phyloP scores from a whole-genome alignment of 1,140 invertebrate genomes.

The Lethocerus indicus region DNA sequence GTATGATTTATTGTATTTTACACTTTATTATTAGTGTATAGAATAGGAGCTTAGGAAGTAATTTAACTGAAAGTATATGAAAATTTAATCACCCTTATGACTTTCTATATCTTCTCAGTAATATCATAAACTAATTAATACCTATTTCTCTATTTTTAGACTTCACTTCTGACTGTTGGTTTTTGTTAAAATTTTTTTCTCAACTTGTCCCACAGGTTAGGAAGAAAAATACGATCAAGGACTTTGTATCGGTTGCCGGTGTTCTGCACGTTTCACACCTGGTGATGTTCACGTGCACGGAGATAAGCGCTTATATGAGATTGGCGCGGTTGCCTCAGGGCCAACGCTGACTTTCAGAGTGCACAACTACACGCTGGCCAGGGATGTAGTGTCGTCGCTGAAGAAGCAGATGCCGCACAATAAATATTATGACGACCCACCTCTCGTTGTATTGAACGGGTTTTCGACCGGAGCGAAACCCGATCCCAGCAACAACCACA shows the following conservation, averaged over 20 bases:
- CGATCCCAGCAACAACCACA: too few species aligned
- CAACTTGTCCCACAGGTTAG: conserved; percentile 40
- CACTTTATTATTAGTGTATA: not conserved
- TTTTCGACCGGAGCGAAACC: conserved; percentile 65
- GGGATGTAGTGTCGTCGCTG: conserved; percentile 70
- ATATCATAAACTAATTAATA: not conserved
- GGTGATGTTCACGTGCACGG: conserved; percentile 69
- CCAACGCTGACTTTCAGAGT: conserved; percentile 78
- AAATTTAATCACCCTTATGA: not conserved
- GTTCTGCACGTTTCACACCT: conserved; percentile 81
- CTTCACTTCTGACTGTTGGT: not conserved
- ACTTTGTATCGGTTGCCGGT: conserved; percentile 79
- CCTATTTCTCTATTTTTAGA: not conserved
- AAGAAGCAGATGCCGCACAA: conserved; percentile 68
- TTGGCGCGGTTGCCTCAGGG: conserved; percentile 62
- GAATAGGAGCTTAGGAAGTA: not conserved
- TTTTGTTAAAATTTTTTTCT: not conserved
- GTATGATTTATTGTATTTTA: too few species aligned
- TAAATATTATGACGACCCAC: conserved; percentile 67
- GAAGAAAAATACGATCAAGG: conserved; percentile 79
- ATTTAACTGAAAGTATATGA: not conserved
- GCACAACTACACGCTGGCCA: conserved; percentile 59
- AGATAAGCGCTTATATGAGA: conserved; percentile 66
- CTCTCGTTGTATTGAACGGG: conserved; percentile 85
- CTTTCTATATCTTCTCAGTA: not conserved